Percentiles rank a stretch among this genome's conserved stretches.
phyloP scores from a whole-genome alignment of 2,888 invertebrate species.

The Noctua janthina region DNA sequence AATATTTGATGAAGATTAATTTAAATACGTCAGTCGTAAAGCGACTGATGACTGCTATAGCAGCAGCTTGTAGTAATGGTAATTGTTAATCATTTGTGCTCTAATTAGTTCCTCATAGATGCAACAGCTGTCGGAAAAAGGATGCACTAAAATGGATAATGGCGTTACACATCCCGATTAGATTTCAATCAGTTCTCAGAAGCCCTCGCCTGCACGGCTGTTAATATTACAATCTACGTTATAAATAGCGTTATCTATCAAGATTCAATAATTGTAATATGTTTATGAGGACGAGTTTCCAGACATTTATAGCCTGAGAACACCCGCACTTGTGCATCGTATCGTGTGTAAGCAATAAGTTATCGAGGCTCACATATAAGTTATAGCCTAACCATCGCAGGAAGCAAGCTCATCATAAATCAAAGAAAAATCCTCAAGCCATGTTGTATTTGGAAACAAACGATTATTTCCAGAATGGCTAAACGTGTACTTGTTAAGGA shows the following conservation, averaged over 20 bases:
- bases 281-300: slow-evolving; percentile 66
- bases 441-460: slow-evolving; percentile 37
- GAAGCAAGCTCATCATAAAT: slow-evolving; percentile 44
- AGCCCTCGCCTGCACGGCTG: slow-evolving; percentile 30
- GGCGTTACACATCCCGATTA: slow-evolving; percentile 49
- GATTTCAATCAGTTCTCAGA: slow-evolving; percentile 57
- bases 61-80: slow-evolving; percentile 9
- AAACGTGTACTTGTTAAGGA: slow-evolving; percentile 28
- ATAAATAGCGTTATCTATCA: slow-evolving; percentile 59
- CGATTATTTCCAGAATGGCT: slow-evolving; percentile 27
- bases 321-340: slow-evolving; percentile 42
- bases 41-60: slow-evolving; percentile 4
- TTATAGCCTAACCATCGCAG: slow-evolving; percentile 37
- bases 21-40: slow-evolving; percentile 42
- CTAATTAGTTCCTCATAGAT: slow-evolving; percentile 59
- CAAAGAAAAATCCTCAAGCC: slow-evolving; percentile 21
- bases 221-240: slow-evolving; percentile 56
- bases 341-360: slow-evolving; percentile 51
- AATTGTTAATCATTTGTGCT: slow-evolving; percentile 36
- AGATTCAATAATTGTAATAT: slow-evolving; percentile 61
- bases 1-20: slow-evolving; percentile 19
- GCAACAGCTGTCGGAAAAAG: slow-evolving; percentile 48
- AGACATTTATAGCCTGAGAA: slow-evolving; percentile 55
- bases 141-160: slow-evolving; percentile 66
- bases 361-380: slow-evolving; percentile 40